Percentiles rank a stretch among this genome's conserved stretches.
Conservation (phyloP, 2,888 invertebrate species). For the Campaea margaritaria region DNA sequence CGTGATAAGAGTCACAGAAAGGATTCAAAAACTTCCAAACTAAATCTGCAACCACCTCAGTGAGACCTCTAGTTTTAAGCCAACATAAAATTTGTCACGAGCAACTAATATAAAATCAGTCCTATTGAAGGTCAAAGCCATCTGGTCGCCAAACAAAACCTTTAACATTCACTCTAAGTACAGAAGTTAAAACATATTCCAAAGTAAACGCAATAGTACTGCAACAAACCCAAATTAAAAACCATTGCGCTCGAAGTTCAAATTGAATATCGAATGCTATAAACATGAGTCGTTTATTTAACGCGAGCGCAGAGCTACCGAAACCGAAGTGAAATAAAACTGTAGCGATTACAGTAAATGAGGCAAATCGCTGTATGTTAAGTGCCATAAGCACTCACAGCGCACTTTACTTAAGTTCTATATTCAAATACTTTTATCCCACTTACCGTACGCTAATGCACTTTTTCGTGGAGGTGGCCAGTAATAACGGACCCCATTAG, state of each 20-base stretch:
- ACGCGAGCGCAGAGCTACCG: slow-evolving; percentile 51
- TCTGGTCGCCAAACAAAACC: slow-evolving; percentile 41
- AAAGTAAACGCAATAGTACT: slow-evolving; percentile 42
- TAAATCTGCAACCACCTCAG: slow-evolving; percentile 61
- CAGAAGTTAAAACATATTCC: slow-evolving; percentile 37
- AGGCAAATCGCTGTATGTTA: slow-evolving; percentile 74
- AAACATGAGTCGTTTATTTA: slow-evolving; percentile 56
- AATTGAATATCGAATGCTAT: slow-evolving; percentile 57
- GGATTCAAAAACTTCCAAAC: slow-evolving; percentile 67
- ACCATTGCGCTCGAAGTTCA: slow-evolving; percentile 51
- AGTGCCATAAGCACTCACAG: slow-evolving; percentile 76
- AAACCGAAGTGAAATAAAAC: slow-evolving; percentile 62
- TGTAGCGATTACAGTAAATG: slow-evolving; percentile 73
- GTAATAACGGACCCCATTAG: slow-evolving; percentile 79
- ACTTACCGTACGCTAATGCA: slow-evolving; percentile 80
- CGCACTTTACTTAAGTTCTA: slow-evolving; percentile 77
- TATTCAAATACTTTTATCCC: slow-evolving; percentile 82
- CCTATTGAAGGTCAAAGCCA: slow-evolving; percentile 33
- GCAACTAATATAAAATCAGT: slow-evolving; percentile 35
- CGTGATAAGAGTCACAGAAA: slow-evolving; percentile 73
- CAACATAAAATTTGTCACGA: slow-evolving; percentile 7
- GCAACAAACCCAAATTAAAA: slow-evolving; percentile 53
- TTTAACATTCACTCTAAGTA: slow-evolving; percentile 36
- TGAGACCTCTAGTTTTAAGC: slow-evolving; percentile 47
- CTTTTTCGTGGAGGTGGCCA: slow-evolving; percentile 77